These are phyloP conservation scores for Pterophyllum scalare DNA, from an alignment of 2,113 vertebrate genomes.

Conservation along the genomic window DNA sequence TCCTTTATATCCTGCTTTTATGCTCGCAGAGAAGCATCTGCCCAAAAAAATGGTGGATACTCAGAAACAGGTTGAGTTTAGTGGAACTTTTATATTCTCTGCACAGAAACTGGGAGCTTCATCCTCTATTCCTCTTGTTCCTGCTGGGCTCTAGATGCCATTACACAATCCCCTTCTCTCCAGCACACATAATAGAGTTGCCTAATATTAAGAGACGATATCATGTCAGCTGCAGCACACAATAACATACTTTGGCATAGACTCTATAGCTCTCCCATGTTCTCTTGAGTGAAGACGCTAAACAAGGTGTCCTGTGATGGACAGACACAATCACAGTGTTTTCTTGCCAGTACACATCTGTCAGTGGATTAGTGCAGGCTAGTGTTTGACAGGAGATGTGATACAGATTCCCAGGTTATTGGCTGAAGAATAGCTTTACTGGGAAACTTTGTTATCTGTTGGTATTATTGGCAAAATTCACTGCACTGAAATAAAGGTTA, in stretches of 20 bases:
- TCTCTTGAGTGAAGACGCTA: constrained; percentile 39
- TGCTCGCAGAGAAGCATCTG: constrained; percentile 10
- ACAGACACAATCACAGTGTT: constrained; percentile 66
- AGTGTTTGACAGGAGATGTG: constrained; percentile 40
- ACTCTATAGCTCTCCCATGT: constrained; percentile 8
- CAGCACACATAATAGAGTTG: constrained; percentile 46
- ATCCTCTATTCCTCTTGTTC: neutral
- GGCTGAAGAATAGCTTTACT: constrained; percentile 16
- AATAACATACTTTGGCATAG: constrained; percentile 35
- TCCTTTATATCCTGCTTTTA: constrained; percentile 38
- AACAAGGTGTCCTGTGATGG: constrained; percentile 60
- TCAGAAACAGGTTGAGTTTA: neutral
- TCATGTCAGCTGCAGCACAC: constrained; percentile 23
- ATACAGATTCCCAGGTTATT: constrained; percentile 6
- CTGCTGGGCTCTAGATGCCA: constrained; percentile 18
- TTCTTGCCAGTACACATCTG: constrained; percentile 50
- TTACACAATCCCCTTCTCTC: constrained; percentile 34
- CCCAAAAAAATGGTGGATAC: neutral
- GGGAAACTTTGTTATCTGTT: constrained; percentile 3
- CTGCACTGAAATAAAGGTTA: neutral
- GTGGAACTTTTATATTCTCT: constrained; percentile 2
- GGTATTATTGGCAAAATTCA: neutral
- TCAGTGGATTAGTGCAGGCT: constrained; percentile 14
- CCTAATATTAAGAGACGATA: constrained; percentile 47
- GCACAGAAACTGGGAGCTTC: neutral